Evolutionary conservation across 2,797 vertebrate species (phyloP).

Genomic region (Falco cherrug): DNA sequence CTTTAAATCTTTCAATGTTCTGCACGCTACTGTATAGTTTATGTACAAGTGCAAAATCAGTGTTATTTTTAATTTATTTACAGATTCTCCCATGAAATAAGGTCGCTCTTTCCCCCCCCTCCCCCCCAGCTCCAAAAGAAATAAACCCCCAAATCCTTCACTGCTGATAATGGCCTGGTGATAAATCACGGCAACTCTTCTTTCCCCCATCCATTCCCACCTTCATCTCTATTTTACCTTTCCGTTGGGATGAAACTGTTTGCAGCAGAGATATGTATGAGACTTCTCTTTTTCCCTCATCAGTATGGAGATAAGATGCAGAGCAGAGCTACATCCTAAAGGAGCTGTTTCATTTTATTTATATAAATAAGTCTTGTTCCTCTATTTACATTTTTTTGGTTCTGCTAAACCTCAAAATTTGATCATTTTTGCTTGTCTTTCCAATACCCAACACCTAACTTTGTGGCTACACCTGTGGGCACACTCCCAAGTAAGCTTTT

Average conservation of each 20-base stretch:
- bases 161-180: neutral
- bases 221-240: neutral
- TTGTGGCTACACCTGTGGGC: neutral
- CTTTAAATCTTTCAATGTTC: slow-evolving; percentile 41
- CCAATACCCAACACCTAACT: neutral
- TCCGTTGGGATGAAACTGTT: slow-evolving; percentile 14
- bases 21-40: slow-evolving; percentile 54
- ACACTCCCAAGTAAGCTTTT: neutral
- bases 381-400: neutral
- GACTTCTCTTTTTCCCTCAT: neutral
- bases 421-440: neutral
- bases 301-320: slow-evolving; percentile 37
- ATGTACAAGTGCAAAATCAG: slow-evolving; percentile 65
- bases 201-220: neutral
- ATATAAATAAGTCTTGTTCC: neutral
- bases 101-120: neutral
- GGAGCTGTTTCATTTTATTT: neutral
- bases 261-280: neutral
- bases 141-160: neutral
- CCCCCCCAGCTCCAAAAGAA: neutral
- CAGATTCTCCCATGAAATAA: slow-evolving; percentile 51
- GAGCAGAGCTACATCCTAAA: neutral
- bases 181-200: neutral
- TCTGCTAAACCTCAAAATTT: neutral
- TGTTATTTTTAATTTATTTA: slow-evolving; percentile 50